These are phyloP conservation scores for Cassiopea andromeda DNA, from an alignment of 30 jellyfish, hydroid and myxozoan species.

Conservation along the genomic window DNA sequence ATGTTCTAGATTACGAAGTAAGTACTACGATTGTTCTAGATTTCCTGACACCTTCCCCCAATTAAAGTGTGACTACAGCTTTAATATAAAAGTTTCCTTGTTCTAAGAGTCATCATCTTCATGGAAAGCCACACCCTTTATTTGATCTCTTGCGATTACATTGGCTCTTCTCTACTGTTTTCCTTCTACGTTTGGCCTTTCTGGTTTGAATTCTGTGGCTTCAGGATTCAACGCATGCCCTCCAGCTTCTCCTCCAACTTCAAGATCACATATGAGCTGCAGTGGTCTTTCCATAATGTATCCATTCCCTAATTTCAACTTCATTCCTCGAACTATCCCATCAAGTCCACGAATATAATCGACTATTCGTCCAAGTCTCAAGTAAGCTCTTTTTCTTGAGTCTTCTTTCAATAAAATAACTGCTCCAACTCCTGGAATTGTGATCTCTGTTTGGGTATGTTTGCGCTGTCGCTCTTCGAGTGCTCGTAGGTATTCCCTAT, in stretches of 20 bases:
- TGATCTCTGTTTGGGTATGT: slow-evolving; percentile 3
- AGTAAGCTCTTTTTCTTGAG: slow-evolving; percentile 35
- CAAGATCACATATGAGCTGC: slow-evolving; percentile 48
- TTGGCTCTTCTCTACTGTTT: slow-evolving; percentile 9
- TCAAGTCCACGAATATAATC: slow-evolving; percentile 35
- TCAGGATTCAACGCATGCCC: slow-evolving; percentile 40
- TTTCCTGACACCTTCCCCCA: slow-evolving; percentile 43
- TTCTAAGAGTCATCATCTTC: background rate
- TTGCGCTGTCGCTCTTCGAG: slow-evolving; percentile 25
- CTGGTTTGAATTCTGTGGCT: slow-evolving; percentile 43
- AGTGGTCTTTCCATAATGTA: slow-evolving; percentile 62
- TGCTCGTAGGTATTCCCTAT: slow-evolving; percentile 28
- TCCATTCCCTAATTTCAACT: slow-evolving; percentile 39
- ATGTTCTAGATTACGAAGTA: slow-evolving; percentile 15
- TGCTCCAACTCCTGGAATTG: slow-evolving; percentile 22
- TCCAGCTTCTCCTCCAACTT: slow-evolving; percentile 58
- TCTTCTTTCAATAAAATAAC: slow-evolving; percentile 53
- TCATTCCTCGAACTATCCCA: slow-evolving; percentile 55
- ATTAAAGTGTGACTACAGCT: slow-evolving; percentile 26
- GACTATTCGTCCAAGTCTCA: slow-evolving; percentile 56
- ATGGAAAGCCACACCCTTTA: background rate
- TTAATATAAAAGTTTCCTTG: slow-evolving; percentile 5
- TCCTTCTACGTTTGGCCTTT: background rate
- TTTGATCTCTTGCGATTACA: background rate
- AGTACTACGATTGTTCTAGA: slow-evolving; percentile 13